A percentile compares a stretch with the other conserved stretches of the same genome.
Conservation (phyloP, 2,888 invertebrate species). For the Ceriagrion tenellum region DNA sequence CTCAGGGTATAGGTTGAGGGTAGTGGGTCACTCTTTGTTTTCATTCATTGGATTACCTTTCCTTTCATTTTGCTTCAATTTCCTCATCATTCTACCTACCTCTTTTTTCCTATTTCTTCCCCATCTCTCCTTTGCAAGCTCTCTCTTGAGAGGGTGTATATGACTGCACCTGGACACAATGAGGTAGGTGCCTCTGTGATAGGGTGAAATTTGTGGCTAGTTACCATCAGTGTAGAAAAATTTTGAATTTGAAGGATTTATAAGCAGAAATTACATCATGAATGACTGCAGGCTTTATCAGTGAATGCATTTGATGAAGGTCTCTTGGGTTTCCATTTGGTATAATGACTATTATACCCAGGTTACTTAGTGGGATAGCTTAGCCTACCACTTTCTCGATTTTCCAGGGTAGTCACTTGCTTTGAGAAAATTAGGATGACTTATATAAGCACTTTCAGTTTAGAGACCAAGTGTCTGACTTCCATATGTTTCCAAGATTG, state of each 20-base stretch:
- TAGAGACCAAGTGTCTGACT: too few relatives aligned
- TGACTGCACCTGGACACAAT: background rate
- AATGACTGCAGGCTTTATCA: too few relatives aligned
- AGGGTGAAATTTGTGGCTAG: background rate
- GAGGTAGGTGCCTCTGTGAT: background rate
- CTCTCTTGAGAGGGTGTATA: background rate
- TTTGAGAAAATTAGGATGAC: too few relatives aligned
- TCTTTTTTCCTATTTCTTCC: background rate
- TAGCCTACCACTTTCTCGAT: too few relatives aligned
- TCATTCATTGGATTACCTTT: background rate
- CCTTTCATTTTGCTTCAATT: background rate
- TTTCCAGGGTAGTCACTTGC: too few relatives aligned
- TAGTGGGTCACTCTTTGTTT: background rate
- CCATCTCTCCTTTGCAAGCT: background rate
- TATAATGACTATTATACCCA: too few relatives aligned
- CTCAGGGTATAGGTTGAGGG: background rate
- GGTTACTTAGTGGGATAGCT: too few relatives aligned
- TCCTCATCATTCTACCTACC: background rate
- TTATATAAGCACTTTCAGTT: too few relatives aligned
- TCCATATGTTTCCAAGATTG: too few relatives aligned
- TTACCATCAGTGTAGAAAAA: background rate
- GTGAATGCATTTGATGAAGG: too few relatives aligned
- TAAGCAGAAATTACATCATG: background rate
- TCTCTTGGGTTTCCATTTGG: too few relatives aligned
- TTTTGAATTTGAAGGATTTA: background rate